Percentiles rank a stretch among this genome's conserved stretches.
Evolutionary conservation across 2,888 invertebrate genomes (phyloP).

Genomic region (Tinea semifulvella): DNA sequence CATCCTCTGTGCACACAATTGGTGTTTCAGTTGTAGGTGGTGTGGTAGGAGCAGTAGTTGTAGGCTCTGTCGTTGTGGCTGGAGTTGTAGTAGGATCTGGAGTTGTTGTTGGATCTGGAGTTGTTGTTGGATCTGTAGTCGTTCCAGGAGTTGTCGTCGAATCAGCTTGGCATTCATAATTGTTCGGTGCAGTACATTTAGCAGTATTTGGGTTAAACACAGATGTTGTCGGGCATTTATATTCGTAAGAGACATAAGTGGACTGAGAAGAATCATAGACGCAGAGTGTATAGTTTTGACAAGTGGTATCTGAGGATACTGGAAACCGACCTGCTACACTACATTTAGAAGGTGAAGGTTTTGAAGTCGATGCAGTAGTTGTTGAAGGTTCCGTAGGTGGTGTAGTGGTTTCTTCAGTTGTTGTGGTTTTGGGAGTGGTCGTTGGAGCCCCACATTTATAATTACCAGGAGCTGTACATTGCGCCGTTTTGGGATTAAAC

Average conservation of each 20-base stretch:
- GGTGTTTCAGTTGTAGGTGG: not conserved
- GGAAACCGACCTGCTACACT: constrained; percentile 40
- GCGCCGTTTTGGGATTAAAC: constrained; percentile 37
- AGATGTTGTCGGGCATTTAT: constrained; percentile 48
- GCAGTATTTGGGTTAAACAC: constrained; percentile 40
- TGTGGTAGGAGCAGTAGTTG: not conserved
- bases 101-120: constrained; percentile 17
- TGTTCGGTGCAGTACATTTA: constrained; percentile 36
- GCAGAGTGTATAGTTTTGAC: constrained; percentile 50
- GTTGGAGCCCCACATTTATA: constrained; percentile 29
- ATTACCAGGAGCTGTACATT: constrained; percentile 37
- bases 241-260: constrained; percentile 36
- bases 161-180: constrained; percentile 33
- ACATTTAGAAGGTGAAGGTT: constrained; percentile 19
- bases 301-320: constrained; percentile 42
- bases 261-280: constrained; percentile 27
- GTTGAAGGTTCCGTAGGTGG: not conserved
- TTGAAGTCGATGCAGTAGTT: not conserved
- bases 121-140: constrained; percentile 1
- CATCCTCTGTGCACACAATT: constrained; percentile 19
- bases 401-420: not conserved
- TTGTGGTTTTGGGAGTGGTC: not conserved
- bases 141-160: not conserved
- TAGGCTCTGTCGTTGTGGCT: constrained; percentile 19
- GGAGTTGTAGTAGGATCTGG: constrained; percentile 38